Percentiles rank a stretch among this genome's conserved stretches.
phyloP scores from a whole-genome alignment of 2,113 vertebrate species.

The Caracal caracal region DNA sequence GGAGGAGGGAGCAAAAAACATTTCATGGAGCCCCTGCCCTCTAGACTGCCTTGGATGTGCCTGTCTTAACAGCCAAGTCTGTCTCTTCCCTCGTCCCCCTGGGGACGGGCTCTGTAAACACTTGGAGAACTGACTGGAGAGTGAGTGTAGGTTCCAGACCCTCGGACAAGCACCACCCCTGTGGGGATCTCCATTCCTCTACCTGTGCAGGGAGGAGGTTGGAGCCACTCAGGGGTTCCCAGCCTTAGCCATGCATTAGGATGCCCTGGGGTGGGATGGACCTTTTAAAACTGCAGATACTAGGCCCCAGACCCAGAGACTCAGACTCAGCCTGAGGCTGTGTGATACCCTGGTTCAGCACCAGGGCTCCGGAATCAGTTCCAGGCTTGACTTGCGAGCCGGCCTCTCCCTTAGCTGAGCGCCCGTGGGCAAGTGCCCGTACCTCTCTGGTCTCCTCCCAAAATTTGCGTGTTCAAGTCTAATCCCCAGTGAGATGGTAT shows the following conservation, averaged over 20 bases:
- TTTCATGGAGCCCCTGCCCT: background rate
- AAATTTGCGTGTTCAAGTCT: background rate
- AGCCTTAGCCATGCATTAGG: background rate
- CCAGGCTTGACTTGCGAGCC: background rate
- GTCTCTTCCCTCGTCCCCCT: background rate
- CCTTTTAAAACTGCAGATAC: background rate
- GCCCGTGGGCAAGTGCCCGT: background rate
- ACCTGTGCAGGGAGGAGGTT: background rate
- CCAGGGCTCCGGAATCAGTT: background rate
- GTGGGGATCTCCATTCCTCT: background rate
- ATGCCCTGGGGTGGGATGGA: too few relatives aligned
- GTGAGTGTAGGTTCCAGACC: background rate
- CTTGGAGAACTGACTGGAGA: background rate
- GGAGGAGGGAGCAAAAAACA: too few relatives aligned
- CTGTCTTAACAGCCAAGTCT: rapidly evolving
- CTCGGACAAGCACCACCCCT: rapidly evolving
- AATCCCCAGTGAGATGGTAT: background rate
- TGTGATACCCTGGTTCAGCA: background rate
- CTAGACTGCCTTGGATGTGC: rapidly evolving
- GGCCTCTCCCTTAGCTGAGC: background rate
- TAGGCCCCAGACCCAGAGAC: background rate
- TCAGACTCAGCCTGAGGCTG: too few relatives aligned
- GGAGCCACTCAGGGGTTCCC: background rate
- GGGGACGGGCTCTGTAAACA: rapidly evolving
- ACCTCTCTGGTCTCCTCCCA: background rate